Conservation (phyloP, 1,140 invertebrate species). For the Orius laevigatus region DNA sequence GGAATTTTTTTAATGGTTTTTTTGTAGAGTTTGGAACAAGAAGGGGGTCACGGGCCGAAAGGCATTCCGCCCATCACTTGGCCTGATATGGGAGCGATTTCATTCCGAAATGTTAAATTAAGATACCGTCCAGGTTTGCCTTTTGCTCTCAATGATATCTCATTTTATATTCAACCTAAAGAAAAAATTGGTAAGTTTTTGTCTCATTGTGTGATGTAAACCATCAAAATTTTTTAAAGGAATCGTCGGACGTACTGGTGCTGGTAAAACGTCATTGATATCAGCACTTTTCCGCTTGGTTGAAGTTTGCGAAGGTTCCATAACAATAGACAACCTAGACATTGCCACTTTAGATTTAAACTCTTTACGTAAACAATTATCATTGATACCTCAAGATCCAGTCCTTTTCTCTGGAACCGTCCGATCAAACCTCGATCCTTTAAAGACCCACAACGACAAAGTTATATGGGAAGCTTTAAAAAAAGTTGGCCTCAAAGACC, state of each 20-base stretch:
- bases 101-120: constrained; percentile 35
- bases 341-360: constrained; percentile 49
- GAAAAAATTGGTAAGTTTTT: constrained; percentile 39
- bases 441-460: constrained; percentile 43
- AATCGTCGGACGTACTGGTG: constrained; percentile 79
- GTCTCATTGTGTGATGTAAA: neutral
- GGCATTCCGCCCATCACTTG: constrained; percentile 30
- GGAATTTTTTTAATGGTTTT: constrained; percentile 21
- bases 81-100: constrained; percentile 36
- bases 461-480: constrained; percentile 64
- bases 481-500: constrained; percentile 54
- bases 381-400: constrained; percentile 88
- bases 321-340: constrained; percentile 68
- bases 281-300: constrained; percentile 58
- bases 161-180: constrained; percentile 34
- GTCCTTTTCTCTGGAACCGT: constrained; percentile 80
- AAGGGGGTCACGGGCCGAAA: constrained; percentile 21
- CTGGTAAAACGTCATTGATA: constrained; percentile 80
- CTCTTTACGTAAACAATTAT: constrained; percentile 52
- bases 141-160: constrained; percentile 33
- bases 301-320: constrained; percentile 48
- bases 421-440: constrained; percentile 64
- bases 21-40: constrained; percentile 19
- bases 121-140: constrained; percentile 33
- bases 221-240: constrained; percentile 27